These are phyloP conservation scores for Anagyrus pseudococci DNA, from an alignment of 2,888 invertebrate species.

Conservation along the genomic window DNA sequence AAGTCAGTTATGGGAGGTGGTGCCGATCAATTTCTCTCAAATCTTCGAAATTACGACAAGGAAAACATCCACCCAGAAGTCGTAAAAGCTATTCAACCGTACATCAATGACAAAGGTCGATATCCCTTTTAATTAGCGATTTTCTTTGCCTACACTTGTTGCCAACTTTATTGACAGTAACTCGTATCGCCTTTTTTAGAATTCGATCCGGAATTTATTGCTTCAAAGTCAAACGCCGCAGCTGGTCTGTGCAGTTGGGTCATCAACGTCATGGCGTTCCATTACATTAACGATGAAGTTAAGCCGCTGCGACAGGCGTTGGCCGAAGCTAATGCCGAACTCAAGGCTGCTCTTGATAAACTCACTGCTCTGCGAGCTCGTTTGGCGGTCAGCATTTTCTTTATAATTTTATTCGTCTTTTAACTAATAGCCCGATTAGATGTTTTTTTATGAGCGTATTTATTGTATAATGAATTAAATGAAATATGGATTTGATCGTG, in stretches of 20 bases:
- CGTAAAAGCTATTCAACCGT: slow-evolving; percentile 75
- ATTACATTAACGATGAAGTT: slow-evolving; percentile 89
- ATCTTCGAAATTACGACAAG: slow-evolving; percentile 87
- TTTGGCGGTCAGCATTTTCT: slow-evolving; percentile 69
- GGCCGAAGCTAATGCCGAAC: slow-evolving; percentile 82
- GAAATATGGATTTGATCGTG: too few relatives aligned
- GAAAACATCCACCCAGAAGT: slow-evolving; percentile 90
- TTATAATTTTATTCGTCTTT: not conserved
- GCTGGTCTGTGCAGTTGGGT: slow-evolving; percentile 95
- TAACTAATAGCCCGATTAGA: not conserved
- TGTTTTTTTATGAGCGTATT: not conserved
- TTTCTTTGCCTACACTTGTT: not conserved
- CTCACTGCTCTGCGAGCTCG: slow-evolving; percentile 78
- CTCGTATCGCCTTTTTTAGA: slow-evolving; percentile 62
- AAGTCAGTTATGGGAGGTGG: slow-evolving; percentile 92
- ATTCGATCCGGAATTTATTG: slow-evolving; percentile 84
- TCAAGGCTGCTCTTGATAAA: slow-evolving; percentile 82
- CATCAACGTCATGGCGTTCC: slow-evolving; percentile 88
- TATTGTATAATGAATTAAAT: not conserved
- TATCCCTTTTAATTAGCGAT: not conserved
- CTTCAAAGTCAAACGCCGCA: slow-evolving; percentile 87
- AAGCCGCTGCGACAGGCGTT: slow-evolving; percentile 90
- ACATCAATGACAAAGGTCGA: slow-evolving; percentile 61
- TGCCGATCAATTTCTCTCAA: slow-evolving; percentile 84
- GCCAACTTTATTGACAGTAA: not conserved